Evolutionary conservation across 2,797 vertebrate species (phyloP), one percentile per base, ranked within the genome.

Genomic region (Helostoma temminkii): DNA sequence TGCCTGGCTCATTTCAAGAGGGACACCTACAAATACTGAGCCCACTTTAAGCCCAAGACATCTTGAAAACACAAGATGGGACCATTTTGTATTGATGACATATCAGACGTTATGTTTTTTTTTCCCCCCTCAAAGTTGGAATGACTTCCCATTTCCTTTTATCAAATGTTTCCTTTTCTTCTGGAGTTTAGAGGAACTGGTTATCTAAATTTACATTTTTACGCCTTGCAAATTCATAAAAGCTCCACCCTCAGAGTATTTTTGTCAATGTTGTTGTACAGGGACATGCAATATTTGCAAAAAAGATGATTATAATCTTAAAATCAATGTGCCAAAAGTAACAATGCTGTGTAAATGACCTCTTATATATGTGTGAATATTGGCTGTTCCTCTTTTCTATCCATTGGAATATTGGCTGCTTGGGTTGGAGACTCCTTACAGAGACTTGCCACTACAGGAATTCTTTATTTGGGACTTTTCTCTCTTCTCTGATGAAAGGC

Each of bases 281-380:
- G 96, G 96, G 95, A 96, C 96, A 96, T 96, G 96, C 96, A 97
- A 96, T 98, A 97, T 96, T 95, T 95, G 95, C 94, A 95, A 87
- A 91, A 89, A 89, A 87, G 90, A 90, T 75, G 60, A 91, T 91
- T 91, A 92, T 91, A 92, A 91, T 90, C 91, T 93, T 91, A 91
- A 93, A 91, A 92, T 94, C 91, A 91, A 95, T 95, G 97, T 98
- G 96, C 97, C 97, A 99, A 98, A 97, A 97, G 93, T 93, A 93
- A 93, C 92, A 90, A 91, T 91, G 91, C 91, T 94, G 91, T 93
- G 92, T 92, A 94, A 92, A 93, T 91, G 89, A 92, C 89, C 88
- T 93, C 91, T 93, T 92, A 93, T 91, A 91, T 91, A 90, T 90
- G 87, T 96, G 96, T 95, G 95, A 96, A 97, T 94, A 95, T 96